Percentiles rank a stretch among this genome's conserved stretches.
Evolutionary conservation across 1,140 invertebrate species (phyloP).

Genomic region (Elysia chlorotica): DNA sequence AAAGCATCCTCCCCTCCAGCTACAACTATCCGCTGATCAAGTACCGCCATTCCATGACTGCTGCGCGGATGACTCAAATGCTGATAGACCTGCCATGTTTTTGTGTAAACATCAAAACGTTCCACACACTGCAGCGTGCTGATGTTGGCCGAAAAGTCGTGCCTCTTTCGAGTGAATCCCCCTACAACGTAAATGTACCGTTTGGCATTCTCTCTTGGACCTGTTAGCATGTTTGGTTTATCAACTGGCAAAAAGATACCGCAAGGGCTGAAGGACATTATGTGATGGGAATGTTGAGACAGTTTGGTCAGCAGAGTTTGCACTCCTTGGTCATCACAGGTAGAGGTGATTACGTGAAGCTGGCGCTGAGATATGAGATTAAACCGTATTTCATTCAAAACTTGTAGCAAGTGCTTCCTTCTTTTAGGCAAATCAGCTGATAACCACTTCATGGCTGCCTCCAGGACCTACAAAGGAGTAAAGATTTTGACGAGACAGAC

Average conservation of each 20-base stretch:
- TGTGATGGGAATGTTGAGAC: slow-evolving; percentile 12
- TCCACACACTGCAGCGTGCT: slow-evolving; percentile 39
- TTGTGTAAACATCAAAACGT: slow-evolving; percentile 37
- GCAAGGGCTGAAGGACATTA: slow-evolving; percentile 15
- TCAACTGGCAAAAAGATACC: not conserved
- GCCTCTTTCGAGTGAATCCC: slow-evolving; percentile 45
- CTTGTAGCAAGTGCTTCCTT: slow-evolving; percentile 34
- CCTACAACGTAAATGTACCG: slow-evolving; percentile 66
- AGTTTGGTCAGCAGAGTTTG: slow-evolving; percentile 31
- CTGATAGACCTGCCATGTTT: slow-evolving; percentile 34
- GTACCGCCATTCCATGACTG: slow-evolving; percentile 34
- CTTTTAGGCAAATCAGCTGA: slow-evolving; percentile 28
- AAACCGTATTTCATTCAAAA: slow-evolving; percentile 39
- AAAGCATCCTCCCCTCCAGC: slow-evolving; percentile 71
- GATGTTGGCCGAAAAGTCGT: slow-evolving; percentile 59
- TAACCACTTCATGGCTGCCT: slow-evolving; percentile 43
- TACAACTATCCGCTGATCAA: slow-evolving; percentile 39
- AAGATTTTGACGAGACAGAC: no score
- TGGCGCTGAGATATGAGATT: slow-evolving; percentile 38
- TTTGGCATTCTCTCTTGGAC: slow-evolving; percentile 38
- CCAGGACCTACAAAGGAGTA: slow-evolving; percentile 16
- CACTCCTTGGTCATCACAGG: slow-evolving; percentile 34
- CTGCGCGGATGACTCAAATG: slow-evolving; percentile 34
- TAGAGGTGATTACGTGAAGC: slow-evolving; percentile 30
- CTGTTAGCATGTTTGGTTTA: not conserved